Evolutionary conservation across 1,140 invertebrate species (phyloP), one percentile per base, ranked within the genome.

Genomic region (Macrotrachela quadricornifera): DNA sequence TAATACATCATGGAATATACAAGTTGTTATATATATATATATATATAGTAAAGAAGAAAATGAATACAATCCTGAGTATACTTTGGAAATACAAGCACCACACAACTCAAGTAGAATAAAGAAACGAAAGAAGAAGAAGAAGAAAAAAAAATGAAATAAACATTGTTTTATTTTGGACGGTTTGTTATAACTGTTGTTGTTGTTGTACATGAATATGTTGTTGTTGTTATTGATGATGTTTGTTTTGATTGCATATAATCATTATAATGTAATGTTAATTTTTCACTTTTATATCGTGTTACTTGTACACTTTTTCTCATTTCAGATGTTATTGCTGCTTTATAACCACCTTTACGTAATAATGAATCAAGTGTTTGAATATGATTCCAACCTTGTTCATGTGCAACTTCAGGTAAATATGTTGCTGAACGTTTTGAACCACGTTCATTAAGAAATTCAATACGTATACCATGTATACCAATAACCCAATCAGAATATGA

Each of bases 401-500:
- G 78, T 59, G 91, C 87, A 53, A 99, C 87, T 73, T 96, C 83
- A 49, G 92, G 92, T 64, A 99, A 76, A 72, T 94, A 97, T 60
- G 92, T 97, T 58, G 92, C 91, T 58, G 85, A 94, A 61, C 86
- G 78, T 64, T 87, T 86, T 58, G 80, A 81, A 55, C 91, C 91
- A 62, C 86, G 84, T 63, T 96, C 91, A 70, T 85, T 91, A 54
- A 81, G 70, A 64, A 96, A 99, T 73, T 97, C 90, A 59, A 97
- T 97, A 47, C 91, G 78, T 61, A 99, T 96, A 30, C 92, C 92
- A 72, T 99, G 92, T 41, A 83, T 77, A 15, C 92, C 92, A 51
- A 97, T 71, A 73, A 88, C 81, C 92, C 92, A 99, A 71, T 97
- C 92, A 57, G 90, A 73, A 71, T 87, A 96, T 66, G 95, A 80